Conservation (phyloP, 2,113 vertebrate genomes). For the Lagopus leucura region DNA sequence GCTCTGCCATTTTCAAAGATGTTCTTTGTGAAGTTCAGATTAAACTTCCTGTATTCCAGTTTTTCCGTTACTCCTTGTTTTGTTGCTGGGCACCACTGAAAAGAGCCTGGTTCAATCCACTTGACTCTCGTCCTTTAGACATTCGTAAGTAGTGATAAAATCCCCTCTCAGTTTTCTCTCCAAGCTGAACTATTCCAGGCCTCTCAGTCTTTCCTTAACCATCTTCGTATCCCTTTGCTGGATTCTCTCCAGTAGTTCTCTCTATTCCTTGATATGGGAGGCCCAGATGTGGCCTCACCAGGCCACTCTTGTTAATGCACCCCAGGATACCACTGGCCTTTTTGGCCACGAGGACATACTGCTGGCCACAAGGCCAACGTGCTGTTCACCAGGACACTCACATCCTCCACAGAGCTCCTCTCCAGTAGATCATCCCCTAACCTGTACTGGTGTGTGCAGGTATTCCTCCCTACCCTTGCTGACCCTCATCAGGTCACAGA, state of each 20-base stretch:
- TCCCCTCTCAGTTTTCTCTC: neutral
- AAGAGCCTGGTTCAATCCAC: neutral
- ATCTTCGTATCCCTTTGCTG: neutral
- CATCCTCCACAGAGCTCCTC: neutral
- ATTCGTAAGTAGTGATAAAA: neutral
- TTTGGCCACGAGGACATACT: neutral
- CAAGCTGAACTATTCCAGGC: no score
- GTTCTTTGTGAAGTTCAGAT: neutral
- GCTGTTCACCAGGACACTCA: neutral
- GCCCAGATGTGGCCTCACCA: neutral
- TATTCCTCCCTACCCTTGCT: no score
- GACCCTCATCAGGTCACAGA: no score
- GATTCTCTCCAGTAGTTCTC: neutral
- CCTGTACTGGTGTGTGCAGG: no score
- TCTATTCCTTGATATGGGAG: neutral
- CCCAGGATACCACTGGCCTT: neutral
- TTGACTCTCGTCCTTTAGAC: neutral
- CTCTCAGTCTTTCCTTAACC: neutral
- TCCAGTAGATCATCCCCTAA: neutral
- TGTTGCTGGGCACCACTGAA: neutral
- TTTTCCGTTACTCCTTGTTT: neutral
- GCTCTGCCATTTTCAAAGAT: neutral
- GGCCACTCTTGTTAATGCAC: neutral
- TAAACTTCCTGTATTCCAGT: neutral
- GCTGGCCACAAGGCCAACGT: neutral